phyloP scores from a whole-genome alignment of 2,888 invertebrate genomes.

The Tenthredo scrophulariae region DNA sequence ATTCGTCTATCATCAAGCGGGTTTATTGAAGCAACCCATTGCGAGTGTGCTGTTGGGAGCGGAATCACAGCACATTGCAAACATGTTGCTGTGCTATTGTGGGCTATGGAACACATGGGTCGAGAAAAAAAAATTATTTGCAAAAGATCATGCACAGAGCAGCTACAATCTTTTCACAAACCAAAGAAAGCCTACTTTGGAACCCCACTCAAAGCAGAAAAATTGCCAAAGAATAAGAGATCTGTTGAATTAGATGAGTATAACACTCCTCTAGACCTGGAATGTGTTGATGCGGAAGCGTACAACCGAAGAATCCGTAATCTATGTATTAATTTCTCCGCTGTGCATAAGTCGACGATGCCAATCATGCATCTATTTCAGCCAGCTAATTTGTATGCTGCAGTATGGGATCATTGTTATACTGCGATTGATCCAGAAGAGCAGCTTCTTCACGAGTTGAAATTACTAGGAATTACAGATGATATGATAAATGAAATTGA shows the following conservation, averaged over 20 bases:
- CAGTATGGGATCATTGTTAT: slow-evolving; percentile 53
- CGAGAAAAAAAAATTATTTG: slow-evolving; percentile 39
- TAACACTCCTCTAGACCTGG: too few species aligned
- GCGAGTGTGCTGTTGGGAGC: slow-evolving; percentile 56
- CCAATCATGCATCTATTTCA: slow-evolving; percentile 46
- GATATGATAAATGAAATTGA: slow-evolving; percentile 42
- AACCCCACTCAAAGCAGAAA: slow-evolving; percentile 52
- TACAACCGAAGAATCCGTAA: neutral
- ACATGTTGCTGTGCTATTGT: slow-evolving; percentile 53
- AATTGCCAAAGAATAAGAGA: neutral
- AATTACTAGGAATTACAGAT: neutral
- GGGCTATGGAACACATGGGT: slow-evolving; percentile 23
- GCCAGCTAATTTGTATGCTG: slow-evolving; percentile 53
- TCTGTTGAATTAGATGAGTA: too few species aligned
- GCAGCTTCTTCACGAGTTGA: slow-evolving; percentile 8
- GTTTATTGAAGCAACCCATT: slow-evolving; percentile 50
- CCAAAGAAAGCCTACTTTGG: slow-evolving; percentile 49
- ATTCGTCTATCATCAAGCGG: slow-evolving; percentile 40
- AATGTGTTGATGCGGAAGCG: neutral
- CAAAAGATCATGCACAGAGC: slow-evolving; percentile 39
- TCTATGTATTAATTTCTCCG: neutral
- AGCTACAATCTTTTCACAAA: slow-evolving; percentile 54
- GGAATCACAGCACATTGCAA: slow-evolving; percentile 55
- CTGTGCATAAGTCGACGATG: slow-evolving; percentile 39
- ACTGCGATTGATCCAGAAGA: slow-evolving; percentile 13